Percentiles rank a stretch among this genome's conserved stretches.
Evolutionary conservation across 1,140 invertebrate species (phyloP).

Genomic region (Palaemon carinicauda): DNA sequence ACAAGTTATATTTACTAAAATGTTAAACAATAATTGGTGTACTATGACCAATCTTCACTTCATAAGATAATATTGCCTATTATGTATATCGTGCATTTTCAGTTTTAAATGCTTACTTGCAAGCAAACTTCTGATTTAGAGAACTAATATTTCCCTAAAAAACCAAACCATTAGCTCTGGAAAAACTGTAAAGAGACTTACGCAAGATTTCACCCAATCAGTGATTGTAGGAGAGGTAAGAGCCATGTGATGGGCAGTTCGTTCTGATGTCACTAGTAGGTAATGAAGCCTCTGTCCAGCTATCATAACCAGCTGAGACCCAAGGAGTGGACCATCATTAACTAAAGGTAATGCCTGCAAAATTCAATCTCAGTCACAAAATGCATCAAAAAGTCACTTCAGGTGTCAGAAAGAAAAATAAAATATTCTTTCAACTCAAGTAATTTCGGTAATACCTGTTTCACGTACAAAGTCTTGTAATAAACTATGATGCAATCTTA

Average conservation of each 20-base stretch:
- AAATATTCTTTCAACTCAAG: neutral
- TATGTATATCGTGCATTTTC: neutral
- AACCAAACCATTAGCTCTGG: neutral
- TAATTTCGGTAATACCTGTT: neutral
- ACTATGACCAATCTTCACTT: too few species aligned
- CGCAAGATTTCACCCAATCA: slow-evolving; percentile 51
- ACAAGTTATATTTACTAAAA: too few species aligned
- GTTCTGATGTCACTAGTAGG: slow-evolving; percentile 1
- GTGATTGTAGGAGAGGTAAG: slow-evolving; percentile 51
- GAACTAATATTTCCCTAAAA: too few species aligned
- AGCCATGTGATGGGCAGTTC: slow-evolving; percentile 30
- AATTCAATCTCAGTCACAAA: neutral
- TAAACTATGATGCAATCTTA: too few species aligned
- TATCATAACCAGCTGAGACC: slow-evolving; percentile 64
- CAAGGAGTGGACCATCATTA: slow-evolving; percentile 63
- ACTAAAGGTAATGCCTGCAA: slow-evolving; percentile 64
- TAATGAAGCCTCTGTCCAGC: slow-evolving; percentile 63
- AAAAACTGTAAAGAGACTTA: neutral
- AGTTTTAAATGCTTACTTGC: neutral
- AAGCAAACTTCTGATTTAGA: neutral
- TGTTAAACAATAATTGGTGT: too few species aligned
- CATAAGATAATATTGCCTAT: too few species aligned
- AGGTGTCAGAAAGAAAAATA: neutral
- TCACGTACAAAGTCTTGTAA: neutral
- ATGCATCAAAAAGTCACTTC: neutral